Conservation (phyloP, 2,113 vertebrate genomes). For the Macroglossus sobrinus region DNA sequence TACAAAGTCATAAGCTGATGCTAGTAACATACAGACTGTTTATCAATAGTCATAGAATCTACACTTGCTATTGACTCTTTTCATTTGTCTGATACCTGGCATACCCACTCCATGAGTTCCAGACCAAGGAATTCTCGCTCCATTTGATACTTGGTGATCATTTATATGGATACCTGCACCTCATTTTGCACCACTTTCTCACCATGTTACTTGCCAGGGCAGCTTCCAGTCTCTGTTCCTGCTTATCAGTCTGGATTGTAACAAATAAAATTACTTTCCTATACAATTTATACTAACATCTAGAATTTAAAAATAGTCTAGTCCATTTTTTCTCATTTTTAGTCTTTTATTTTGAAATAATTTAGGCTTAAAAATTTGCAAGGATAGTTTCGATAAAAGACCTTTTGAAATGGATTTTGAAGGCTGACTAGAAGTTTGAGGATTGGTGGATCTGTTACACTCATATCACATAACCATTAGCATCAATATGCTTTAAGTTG, state of each 20-base stretch:
- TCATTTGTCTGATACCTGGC: neutral
- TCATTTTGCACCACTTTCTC: neutral
- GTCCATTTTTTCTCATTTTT: neutral
- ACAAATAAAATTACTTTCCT: neutral
- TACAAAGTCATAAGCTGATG: neutral
- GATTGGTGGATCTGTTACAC: neutral
- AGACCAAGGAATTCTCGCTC: neutral
- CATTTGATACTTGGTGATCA: neutral
- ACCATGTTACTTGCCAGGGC: neutral
- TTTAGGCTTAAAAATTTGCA: neutral
- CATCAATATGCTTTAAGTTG: neutral
- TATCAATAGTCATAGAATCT: neutral
- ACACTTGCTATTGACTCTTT: neutral
- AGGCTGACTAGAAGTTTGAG: neutral
- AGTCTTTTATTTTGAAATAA: neutral
- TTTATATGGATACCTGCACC: neutral
- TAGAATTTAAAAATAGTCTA: neutral
- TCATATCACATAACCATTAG: neutral
- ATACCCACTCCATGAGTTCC: neutral
- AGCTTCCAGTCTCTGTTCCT: neutral
- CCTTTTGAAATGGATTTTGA: slow-evolving; percentile 32
- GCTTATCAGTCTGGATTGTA: neutral
- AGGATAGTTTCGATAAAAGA: neutral
- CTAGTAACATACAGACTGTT: neutral
- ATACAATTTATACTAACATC: neutral